A percentile compares a stretch with the other conserved stretches of the same genome.
Conservation (phyloP, 2,797 vertebrate species). For the Sebastes cheni region DNA sequence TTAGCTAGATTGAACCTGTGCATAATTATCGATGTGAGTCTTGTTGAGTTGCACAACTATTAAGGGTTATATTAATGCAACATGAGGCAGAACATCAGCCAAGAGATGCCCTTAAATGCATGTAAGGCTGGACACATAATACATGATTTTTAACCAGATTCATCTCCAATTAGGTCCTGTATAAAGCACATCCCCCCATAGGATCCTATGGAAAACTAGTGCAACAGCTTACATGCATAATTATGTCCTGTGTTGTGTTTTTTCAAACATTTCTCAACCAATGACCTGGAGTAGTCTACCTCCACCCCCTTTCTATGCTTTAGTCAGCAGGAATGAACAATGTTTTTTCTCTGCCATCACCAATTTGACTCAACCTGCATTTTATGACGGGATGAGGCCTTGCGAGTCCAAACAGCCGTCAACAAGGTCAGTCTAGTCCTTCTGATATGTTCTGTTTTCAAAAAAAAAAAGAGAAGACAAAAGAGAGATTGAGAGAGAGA, state of each 20-base stretch:
- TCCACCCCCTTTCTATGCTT: slow-evolving; percentile 37
- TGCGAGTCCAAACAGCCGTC: slow-evolving; percentile 47
- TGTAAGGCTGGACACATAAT: slow-evolving; percentile 52
- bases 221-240: slow-evolving; percentile 65
- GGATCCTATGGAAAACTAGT: slow-evolving; percentile 44
- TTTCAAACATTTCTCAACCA: slow-evolving; percentile 41
- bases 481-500: slow-evolving; percentile 50
- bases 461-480: slow-evolving; percentile 59
- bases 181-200: slow-evolving; percentile 58
- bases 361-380: slow-evolving; percentile 31
- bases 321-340: slow-evolving; percentile 63
- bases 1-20: slow-evolving; percentile 46
- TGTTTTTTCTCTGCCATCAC: slow-evolving; percentile 28
- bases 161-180: slow-evolving; percentile 47
- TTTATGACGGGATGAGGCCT: slow-evolving; percentile 37
- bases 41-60: slow-evolving; percentile 23
- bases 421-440: slow-evolving; percentile 66
- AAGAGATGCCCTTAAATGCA: slow-evolving; percentile 49
- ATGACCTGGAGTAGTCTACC: slow-evolving; percentile 41
- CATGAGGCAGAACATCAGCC: slow-evolving; percentile 41
- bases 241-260: slow-evolving; percentile 53
- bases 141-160: slow-evolving; percentile 46
- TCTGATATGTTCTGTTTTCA: slow-evolving; percentile 83
- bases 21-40: slow-evolving; percentile 37
- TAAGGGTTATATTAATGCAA: slow-evolving; percentile 44